A percentile compares a stretch with the other conserved stretches of the same genome.
Conservation (phyloP, 2,113 vertebrate species). For the Lagenorhynchus albirostris region DNA sequence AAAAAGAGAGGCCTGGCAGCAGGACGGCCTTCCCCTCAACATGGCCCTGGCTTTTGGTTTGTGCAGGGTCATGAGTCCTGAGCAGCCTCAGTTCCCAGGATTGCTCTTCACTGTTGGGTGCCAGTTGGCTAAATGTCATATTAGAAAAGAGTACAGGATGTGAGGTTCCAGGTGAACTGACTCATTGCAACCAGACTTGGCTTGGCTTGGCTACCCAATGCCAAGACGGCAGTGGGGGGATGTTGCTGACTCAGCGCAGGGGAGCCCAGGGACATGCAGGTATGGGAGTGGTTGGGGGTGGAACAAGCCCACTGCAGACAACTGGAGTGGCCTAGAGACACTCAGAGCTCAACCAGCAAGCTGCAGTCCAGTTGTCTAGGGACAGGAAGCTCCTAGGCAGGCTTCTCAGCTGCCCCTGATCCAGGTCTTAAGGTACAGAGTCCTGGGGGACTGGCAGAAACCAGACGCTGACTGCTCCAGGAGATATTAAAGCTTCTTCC, state of each 20-base stretch:
- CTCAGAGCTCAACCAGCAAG: background rate
- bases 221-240: background rate
- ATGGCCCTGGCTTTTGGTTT: background rate
- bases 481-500: background rate
- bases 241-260: constrained; percentile 39
- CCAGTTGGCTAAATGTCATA: constrained; percentile 32
- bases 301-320: background rate
- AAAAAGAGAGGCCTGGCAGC: background rate
- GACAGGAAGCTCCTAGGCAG: background rate
- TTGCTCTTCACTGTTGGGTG: background rate
- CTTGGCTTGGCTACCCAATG: background rate
- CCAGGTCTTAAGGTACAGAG: background rate
- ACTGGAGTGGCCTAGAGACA: background rate
- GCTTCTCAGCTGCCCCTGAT: background rate
- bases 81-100: background rate
- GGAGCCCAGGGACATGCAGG: background rate
- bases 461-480: background rate
- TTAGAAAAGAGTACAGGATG: constrained; percentile 47
- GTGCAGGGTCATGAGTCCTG: background rate
- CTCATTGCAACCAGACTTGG: constrained; percentile 55
- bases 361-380: background rate
- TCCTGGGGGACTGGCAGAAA: background rate
- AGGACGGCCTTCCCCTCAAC: background rate
- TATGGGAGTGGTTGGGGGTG: background rate
- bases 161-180: constrained; percentile 20